Base-by-base conservation (phyloP, 2,797 vertebrate species). In the Rhyacichthys aspro region DNA sequence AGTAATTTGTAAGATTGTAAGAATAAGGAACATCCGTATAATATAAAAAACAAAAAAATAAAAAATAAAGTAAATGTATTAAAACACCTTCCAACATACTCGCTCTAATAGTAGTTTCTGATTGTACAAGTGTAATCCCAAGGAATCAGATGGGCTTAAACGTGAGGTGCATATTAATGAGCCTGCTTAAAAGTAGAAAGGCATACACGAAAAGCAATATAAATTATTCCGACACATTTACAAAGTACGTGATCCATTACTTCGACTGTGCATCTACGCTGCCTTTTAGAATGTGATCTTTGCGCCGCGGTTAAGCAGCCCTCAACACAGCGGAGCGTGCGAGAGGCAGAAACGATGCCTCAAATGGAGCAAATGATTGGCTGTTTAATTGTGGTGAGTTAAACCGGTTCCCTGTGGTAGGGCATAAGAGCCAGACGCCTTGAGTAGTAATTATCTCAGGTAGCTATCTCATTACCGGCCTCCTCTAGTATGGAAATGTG, bases 391-490 rank as follows among this genome's bases (percentile, higher is more conserved):
- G 83, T 70, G 64, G 67, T 49, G 63, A 83, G 78, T 84, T 83
- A 78, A 81, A 83, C 73, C 9, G 54, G 69, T 66, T 78, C 78
- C 85, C 81, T 58, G 66, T 66, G 71, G 83, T 67, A 69, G 50
- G 50, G 60, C 54, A 71, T 66, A 75, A 84, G 81, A 81, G 82
- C 69, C 14, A 55, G 73, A 79, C 12, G 72, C 81, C 71, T 82
- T 79, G 63, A 89, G 82, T 78, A 78, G 81, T 86, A 88, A 91
- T 92, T 91, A 91, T 83, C 87, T 87, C 84, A 85, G 80, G 86
- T 87, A 88, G 87, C 72, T 78, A 87, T 86, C 86, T 90, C 87
- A 87, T 90, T 87, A 90, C 55, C 47, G 8, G 39, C 72, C 73
- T 78, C 64, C 74, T 84, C 52, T 68, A 76, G 73, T 56, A 82